Evolutionary conservation across 1,140 invertebrate species (phyloP).

Genomic region (Sweltsa coloradensis): DNA sequence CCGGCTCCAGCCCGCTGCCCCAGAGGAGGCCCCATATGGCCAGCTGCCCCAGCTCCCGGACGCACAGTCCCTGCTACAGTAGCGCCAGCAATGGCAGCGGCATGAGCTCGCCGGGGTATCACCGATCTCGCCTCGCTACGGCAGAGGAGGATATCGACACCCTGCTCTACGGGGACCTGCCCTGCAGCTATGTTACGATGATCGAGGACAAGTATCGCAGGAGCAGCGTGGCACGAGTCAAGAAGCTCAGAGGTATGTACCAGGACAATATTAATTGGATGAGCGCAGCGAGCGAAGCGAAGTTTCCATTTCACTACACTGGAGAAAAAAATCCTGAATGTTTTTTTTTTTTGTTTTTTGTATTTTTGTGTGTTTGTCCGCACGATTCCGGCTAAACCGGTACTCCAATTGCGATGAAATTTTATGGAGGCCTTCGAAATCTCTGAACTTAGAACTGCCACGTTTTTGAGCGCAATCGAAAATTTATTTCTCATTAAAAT

Average conservation of each 20-base stretch:
- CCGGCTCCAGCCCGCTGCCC: slow-evolving; percentile 15
- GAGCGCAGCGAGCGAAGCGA: too few species aligned
- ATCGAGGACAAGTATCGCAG: slow-evolving; percentile 26
- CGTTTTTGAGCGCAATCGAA: too few species aligned
- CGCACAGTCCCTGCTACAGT: slow-evolving; percentile 19
- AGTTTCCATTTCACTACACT: too few species aligned
- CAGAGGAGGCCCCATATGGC: slow-evolving; percentile 15
- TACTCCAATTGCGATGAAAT: too few species aligned
- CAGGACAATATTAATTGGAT: too few species aligned
- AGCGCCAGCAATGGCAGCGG: slow-evolving; percentile 13
- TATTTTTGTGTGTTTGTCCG: too few species aligned
- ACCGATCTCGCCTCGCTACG: slow-evolving; percentile 6
- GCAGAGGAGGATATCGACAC: slow-evolving; percentile 28
- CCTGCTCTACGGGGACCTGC: slow-evolving; percentile 24
- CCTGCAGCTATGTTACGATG: slow-evolving; percentile 23
- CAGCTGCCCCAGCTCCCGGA: slow-evolving; percentile 19
- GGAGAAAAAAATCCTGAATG: too few species aligned
- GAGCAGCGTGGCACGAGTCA: slow-evolving; percentile 22
- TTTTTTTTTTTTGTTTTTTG: too few species aligned
- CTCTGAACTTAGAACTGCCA: too few species aligned
- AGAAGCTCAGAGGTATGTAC: slow-evolving; percentile 23
- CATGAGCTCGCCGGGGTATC: slow-evolving; percentile 13
- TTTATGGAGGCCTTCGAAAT: too few species aligned
- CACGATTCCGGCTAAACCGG: too few species aligned
- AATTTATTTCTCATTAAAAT: too few species aligned